These are phyloP conservation scores for Drosophila obscura DNA, from an alignment of 1,140 invertebrate species.

Conservation along the genomic window DNA sequence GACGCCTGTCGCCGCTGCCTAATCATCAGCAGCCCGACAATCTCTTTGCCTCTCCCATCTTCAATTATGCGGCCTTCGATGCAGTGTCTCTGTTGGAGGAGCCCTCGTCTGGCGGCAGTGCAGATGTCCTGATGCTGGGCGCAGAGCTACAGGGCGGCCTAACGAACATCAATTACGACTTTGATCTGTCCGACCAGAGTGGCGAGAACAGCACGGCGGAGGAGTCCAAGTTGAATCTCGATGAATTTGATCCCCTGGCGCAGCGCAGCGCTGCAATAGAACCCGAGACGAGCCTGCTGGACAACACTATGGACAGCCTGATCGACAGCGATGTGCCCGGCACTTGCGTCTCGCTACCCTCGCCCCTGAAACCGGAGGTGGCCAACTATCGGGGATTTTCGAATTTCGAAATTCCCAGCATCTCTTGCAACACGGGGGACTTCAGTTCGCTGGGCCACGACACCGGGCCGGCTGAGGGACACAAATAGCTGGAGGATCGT, in stretches of 20 bases:
- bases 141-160: conserved; percentile 85
- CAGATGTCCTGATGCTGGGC: conserved; percentile 85
- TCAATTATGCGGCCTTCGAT: conserved; percentile 85
- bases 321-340: conserved; percentile 85
- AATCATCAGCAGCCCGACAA: conserved; percentile 79
- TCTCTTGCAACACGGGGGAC: conserved; percentile 89
- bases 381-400: conserved; percentile 89
- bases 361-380: conserved; percentile 86
- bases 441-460: conserved; percentile 71
- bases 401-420: conserved; percentile 88
- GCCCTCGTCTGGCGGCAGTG: conserved; percentile 81
- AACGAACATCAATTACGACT: conserved; percentile 89
- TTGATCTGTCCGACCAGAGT: conserved; percentile 89
- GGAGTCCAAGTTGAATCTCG: conserved; percentile 83
- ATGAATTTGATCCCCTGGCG: conserved; percentile 84
- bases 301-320: conserved; percentile 72
- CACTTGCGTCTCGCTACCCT: conserved; percentile 86
- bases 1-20: conserved; percentile 65
- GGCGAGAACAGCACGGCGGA: conserved; percentile 88
- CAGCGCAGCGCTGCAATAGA: conserved; percentile 9
- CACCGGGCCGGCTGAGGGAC: conserved; percentile 1
- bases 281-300: conserved; percentile 38
- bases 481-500: conserved; percentile 21
- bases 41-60: conserved; percentile 85
- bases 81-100: conserved; percentile 85